phyloP scores from a whole-genome alignment of 2,888 invertebrate species.

The Carcina quercana region DNA sequence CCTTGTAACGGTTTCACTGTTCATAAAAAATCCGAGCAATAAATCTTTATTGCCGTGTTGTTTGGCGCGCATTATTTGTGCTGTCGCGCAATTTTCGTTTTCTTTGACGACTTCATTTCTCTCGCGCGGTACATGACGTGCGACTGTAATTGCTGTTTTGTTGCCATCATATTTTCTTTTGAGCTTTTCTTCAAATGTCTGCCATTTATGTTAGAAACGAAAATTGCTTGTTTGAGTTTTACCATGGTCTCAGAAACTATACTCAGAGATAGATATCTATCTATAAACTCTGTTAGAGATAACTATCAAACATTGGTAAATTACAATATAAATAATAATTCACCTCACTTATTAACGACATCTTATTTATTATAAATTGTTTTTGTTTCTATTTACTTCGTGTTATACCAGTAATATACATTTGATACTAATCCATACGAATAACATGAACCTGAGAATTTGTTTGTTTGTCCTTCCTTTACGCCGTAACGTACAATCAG shows the following conservation, averaged over 20 bases:
- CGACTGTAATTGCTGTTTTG: slow-evolving; percentile 42
- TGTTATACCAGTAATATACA: too few relatives aligned
- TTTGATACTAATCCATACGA: too few relatives aligned
- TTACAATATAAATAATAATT: not conserved
- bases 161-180: slow-evolving; percentile 14
- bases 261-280: not conserved
- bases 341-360: too few relatives aligned
- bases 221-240: not conserved
- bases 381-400: too few relatives aligned
- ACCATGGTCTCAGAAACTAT: not conserved
- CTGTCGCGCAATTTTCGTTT: slow-evolving; percentile 53
- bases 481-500: too few relatives aligned
- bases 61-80: slow-evolving; percentile 63
- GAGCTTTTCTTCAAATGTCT: not conserved
- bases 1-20: slow-evolving; percentile 18
- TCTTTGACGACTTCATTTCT: slow-evolving; percentile 58
- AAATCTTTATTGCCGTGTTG: slow-evolving; percentile 68
- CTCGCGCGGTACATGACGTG: slow-evolving; percentile 23
- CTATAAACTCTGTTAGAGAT: not conserved
- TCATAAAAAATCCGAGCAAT: slow-evolving; percentile 60
- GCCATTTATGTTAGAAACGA: not conserved
- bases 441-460: too few relatives aligned
- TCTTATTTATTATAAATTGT: too few relatives aligned
- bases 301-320: not conserved
- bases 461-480: too few relatives aligned